phyloP scores from a whole-genome alignment of 2,113 vertebrate species.

The Sula dactylatra region DNA sequence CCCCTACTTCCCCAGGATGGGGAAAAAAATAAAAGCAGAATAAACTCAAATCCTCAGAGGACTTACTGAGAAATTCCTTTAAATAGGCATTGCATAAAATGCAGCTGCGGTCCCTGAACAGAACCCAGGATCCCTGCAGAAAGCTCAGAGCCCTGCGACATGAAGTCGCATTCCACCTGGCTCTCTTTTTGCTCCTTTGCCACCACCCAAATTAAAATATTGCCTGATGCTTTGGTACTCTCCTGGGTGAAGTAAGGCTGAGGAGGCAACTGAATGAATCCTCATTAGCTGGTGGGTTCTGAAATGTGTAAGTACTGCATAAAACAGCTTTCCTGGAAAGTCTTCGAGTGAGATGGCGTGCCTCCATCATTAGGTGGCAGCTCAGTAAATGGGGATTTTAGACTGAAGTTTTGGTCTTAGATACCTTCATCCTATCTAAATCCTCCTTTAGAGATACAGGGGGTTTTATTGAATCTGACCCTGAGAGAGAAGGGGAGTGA shows the following conservation, averaged over 20 bases:
- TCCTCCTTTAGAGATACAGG: not conserved
- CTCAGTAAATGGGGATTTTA: not conserved
- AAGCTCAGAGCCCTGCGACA: not conserved
- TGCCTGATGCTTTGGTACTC: not conserved
- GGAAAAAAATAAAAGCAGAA: not conserved
- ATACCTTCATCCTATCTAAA: not conserved
- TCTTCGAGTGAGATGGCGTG: not conserved
- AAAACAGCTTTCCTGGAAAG: not conserved
- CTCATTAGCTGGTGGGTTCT: not conserved
- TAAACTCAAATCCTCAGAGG: not conserved
- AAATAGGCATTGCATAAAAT: not conserved
- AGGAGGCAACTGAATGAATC: not conserved
- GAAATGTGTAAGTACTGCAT: not conserved
- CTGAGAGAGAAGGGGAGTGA: not conserved
- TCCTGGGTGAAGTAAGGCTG: not conserved
- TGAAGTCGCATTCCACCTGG: not conserved
- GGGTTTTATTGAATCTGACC: not conserved
- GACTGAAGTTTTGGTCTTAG: not conserved
- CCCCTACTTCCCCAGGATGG: not conserved
- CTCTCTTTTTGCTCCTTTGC: not conserved
- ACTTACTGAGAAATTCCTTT: not conserved
- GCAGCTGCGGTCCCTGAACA: not conserved
- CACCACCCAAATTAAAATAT: not conserved
- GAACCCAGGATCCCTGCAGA: not conserved
- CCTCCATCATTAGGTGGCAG: not conserved